Conservation (phyloP, 2,797 vertebrate genomes). For the Gymnothorax javanicus region DNA sequence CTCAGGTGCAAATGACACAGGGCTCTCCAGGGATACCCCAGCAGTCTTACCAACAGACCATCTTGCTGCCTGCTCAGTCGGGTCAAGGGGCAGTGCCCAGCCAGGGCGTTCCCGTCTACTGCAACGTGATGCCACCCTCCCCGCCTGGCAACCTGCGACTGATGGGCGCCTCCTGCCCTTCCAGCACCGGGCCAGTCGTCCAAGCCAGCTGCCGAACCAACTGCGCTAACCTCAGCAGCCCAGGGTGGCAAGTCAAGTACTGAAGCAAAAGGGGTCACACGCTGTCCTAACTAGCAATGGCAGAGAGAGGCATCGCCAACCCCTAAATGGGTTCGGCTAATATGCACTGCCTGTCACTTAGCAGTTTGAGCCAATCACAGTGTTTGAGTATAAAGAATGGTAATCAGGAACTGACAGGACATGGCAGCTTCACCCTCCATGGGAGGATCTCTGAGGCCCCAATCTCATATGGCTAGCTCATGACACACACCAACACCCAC, state of each 20-base stretch:
- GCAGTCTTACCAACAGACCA: conserved; percentile 78
- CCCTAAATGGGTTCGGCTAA: not conserved
- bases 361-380: not conserved
- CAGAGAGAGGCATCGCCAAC: conserved; percentile 31
- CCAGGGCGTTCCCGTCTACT: conserved; percentile 82
- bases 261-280: conserved; percentile 64
- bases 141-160: conserved; percentile 76
- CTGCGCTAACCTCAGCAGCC: conserved; percentile 75
- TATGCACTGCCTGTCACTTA: not conserved
- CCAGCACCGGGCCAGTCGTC: conserved; percentile 73
- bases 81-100: conserved; percentile 78
- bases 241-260: conserved; percentile 84
- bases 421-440: not conserved
- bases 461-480: not conserved
- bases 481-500: not conserved
- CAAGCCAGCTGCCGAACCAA: conserved; percentile 83
- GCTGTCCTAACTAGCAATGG: conserved; percentile 28
- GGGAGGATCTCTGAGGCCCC: not conserved
- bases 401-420: not conserved
- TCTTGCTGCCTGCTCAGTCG: conserved; percentile 78
- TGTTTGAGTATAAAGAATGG: not conserved
- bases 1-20: conserved; percentile 79
- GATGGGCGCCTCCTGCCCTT: conserved; percentile 73
- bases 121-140: conserved; percentile 82
- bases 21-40: conserved; percentile 76